Base-by-base conservation (phyloP, 2,888 invertebrate species). In the Sipunculus nudus region DNA sequence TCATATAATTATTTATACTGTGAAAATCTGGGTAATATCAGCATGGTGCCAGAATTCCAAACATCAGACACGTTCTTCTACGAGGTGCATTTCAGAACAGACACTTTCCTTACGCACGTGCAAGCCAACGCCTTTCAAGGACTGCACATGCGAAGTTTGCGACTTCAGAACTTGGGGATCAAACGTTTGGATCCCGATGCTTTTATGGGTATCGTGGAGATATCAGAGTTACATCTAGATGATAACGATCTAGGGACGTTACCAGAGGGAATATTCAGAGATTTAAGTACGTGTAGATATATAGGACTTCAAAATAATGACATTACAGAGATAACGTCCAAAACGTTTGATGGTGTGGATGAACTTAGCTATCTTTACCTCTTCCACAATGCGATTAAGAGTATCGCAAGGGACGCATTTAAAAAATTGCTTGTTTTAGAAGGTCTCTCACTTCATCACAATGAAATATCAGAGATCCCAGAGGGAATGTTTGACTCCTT, bases 271-370 rank as follows among this genome's bases (percentile, higher is more conserved):
- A 45, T 55, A 10, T 65, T 66, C 58, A 19, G 28, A 13, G 38
- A 45, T 1, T 39, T 66, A 21, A 5, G 8, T n/a, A 43, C 45
- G 6, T 53, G 60, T 26, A 46, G 10, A 25, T 66, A 63, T 39
- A 49, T 66, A 21, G 66, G 66, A 6, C 60, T 66, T 10, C 63
- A 66, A 38, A 66, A 63, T 43, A 66, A 66, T 39, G 49, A 19
- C n/a, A 56, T 66, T 19, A 25, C 29, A 19, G 45, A 8, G 4
- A 38, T 66, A 1, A 28, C 32, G 4, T 46, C 56, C 5, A 38
- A 55, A 23, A 45, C 55, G 21, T 63, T 66, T 38, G 21, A 28
- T 10, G 56, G 59, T n/a, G 38, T 63, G 57, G 23, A 25, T 21
- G 38, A 45, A 4, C 46, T 66, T 3, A 16, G 32, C 10, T 61